Conservation (phyloP, 2,888 invertebrate genomes). For the Papilio demoleus region DNA sequence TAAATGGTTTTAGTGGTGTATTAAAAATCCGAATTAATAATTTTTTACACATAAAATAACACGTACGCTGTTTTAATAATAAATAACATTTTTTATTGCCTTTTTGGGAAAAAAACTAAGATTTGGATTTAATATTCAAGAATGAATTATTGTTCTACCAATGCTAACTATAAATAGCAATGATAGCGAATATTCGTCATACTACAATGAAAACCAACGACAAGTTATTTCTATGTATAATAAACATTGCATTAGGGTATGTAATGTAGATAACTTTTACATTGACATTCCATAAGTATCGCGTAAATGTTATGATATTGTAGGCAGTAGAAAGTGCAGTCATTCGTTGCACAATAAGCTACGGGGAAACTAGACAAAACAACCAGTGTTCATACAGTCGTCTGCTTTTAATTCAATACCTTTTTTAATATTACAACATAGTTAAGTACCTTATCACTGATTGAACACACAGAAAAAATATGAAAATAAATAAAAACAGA, state of each 20-base stretch:
- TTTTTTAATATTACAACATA: background rate
- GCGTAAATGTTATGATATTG: constrained; percentile 26
- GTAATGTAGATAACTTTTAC: background rate
- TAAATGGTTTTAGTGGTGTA: background rate
- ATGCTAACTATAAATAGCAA: background rate
- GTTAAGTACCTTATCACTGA: background rate
- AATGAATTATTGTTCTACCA: background rate
- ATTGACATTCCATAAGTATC: constrained; percentile 19
- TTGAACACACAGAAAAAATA: background rate
- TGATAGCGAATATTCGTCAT: background rate
- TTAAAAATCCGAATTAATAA: too few relatives aligned
- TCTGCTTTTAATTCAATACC: background rate
- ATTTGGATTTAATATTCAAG: background rate
- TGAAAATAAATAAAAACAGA: constrained; percentile 1
- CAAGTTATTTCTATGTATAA: constrained; percentile 9
- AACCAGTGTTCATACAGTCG: constrained; percentile 7
- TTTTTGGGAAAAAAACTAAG: too few relatives aligned
- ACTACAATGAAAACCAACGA: background rate
- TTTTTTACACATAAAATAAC: too few relatives aligned
- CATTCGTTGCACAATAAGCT: constrained; percentile 17
- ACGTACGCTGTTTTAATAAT: too few relatives aligned
- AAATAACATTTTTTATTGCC: too few relatives aligned
- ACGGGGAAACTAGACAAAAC: constrained; percentile 2
- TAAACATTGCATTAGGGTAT: background rate
- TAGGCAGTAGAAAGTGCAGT: constrained; percentile 17